Evolutionary conservation across 2,797 vertebrate genomes (phyloP), one percentile per base, ranked within the genome.

Genomic region (Pagetopsis macropterus): DNA sequence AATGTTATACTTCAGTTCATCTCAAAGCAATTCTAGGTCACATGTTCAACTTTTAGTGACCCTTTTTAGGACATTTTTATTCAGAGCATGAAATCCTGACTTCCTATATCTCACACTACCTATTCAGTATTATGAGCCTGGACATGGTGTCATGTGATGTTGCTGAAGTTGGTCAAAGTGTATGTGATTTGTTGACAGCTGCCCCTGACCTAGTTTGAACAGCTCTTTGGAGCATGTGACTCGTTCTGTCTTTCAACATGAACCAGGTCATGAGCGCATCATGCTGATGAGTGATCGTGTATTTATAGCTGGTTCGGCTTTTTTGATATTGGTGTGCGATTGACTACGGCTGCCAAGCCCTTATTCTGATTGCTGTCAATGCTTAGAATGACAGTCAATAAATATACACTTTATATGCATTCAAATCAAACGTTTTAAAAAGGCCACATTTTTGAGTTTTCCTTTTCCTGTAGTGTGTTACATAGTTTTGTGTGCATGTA

Each of bases 231-330:
- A 76, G 14, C 60, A 56, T 74, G 72, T 76, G 78, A 78, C 76
- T 46, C 1, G 0, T 21, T 12, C 73, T 8, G 31, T 80, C 70
- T 48, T 1, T 72, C 72, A 46, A n/a, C 64, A 45, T 8, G 72
- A 88, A 75, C 43, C 46, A 55, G 79, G 80, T 84, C 86, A 79
- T 10, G 67, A 71, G 44, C 3, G 45, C 78, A 80, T 76, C 74
- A 78, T 4, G 60, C 65, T n/a, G 46, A 69, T 63, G 46, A 78
- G 10, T 44, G 52, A 74, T 41, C 17, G 12, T 16, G 19, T 68
- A 81, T 75, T 76, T 58, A 72, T 49, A 73, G 74, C 2, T 46
- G 15, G 50, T 23, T 21, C 37, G 48, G 55, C 58, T 67, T 41
- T 78, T 71, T 57, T 66, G 16, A 78, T 55, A 27, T 57, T 10